A percentile compares a stretch with the other conserved stretches of the same genome.
These are phyloP conservation scores for Chaitophorus viminalis DNA, from an alignment of 2,888 invertebrate species.

Conservation along the genomic window DNA sequence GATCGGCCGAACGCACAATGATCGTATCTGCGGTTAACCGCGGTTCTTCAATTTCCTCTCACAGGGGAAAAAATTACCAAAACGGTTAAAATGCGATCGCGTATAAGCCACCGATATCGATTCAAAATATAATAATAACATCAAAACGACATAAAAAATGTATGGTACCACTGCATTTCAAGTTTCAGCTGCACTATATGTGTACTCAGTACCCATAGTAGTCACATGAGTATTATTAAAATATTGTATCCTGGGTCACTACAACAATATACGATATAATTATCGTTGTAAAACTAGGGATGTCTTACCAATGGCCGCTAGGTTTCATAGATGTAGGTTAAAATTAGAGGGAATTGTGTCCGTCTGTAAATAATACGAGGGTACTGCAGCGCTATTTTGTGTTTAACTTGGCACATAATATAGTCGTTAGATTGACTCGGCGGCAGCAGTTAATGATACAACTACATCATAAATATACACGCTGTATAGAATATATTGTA, in stretches of 20 bases:
- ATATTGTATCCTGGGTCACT: background rate
- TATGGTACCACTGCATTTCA: too few relatives aligned
- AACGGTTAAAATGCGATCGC: constrained; percentile 1
- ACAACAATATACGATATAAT: too few relatives aligned
- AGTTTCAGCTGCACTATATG: too few relatives aligned
- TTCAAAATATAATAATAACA: background rate
- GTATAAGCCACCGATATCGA: background rate
- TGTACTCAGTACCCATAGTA: too few relatives aligned
- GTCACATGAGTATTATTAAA: background rate
- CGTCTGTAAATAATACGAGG: background rate
- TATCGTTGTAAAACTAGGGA: background rate
- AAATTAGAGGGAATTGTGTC: background rate
- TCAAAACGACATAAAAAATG: background rate
- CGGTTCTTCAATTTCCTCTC: constrained; percentile 29
- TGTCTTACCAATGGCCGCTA: background rate
- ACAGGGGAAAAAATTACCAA: background rate
- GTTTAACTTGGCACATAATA: constrained; percentile 25
- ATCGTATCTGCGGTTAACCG: constrained; percentile 47
- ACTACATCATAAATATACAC: background rate
- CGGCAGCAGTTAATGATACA: constrained; percentile 13
- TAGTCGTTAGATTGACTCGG: constrained; percentile 5
- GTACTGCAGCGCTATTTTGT: background rate
- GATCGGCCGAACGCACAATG: constrained; percentile 18
- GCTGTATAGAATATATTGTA: background rate
- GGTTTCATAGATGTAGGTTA: background rate